Percentiles rank a stretch among this genome's conserved stretches.
phyloP scores from a whole-genome alignment of 2,888 invertebrate species.

The Nephrocerus scutellatus region DNA sequence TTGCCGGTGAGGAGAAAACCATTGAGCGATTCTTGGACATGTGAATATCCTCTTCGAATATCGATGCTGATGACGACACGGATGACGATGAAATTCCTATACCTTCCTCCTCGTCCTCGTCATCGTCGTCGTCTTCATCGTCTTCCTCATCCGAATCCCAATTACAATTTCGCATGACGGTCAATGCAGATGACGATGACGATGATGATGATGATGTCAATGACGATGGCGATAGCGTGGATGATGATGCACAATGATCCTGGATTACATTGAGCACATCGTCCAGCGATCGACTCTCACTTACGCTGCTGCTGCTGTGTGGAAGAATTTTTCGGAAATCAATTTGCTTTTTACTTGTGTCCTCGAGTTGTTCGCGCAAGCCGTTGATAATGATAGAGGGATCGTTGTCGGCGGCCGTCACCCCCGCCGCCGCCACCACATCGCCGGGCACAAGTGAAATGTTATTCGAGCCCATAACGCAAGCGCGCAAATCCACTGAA shows the following conservation, averaged over 20 bases:
- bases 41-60: background rate
- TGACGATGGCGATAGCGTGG: slow-evolving; percentile 8
- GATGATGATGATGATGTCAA: slow-evolving; percentile 3
- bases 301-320: slow-evolving; percentile 3
- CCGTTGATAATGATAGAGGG: slow-evolving; percentile 35
- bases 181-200: slow-evolving; percentile 7
- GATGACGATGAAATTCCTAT: slow-evolving; percentile 19
- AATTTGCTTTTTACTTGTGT: slow-evolving; percentile 33
- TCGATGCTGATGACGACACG: slow-evolving; percentile 5
- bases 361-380: slow-evolving; percentile 41
- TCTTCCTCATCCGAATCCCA: slow-evolving; percentile 20
- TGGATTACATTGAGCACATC: slow-evolving; percentile 41
- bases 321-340: slow-evolving; percentile 24
- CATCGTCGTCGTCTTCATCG: slow-evolving; percentile 10
- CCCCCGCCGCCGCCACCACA: too few relatives aligned
- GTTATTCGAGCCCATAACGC: slow-evolving; percentile 46
- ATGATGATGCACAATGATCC: slow-evolving; percentile 21
- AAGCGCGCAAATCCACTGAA: slow-evolving; percentile 42
- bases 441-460: slow-evolving; percentile 32
- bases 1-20: slow-evolving; percentile 21
- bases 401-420: slow-evolving; percentile 24
- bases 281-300: slow-evolving; percentile 20
- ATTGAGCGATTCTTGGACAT: too few relatives aligned
- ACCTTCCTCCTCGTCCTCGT: slow-evolving; percentile 16
- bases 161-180: slow-evolving; percentile 23